A percentile compares a stretch with the other conserved stretches of the same genome.
These are phyloP conservation scores for Catostylus mosaicus DNA, from an alignment of 30 jellyfish, hydroid and myxozoan species.

Conservation along the genomic window DNA sequence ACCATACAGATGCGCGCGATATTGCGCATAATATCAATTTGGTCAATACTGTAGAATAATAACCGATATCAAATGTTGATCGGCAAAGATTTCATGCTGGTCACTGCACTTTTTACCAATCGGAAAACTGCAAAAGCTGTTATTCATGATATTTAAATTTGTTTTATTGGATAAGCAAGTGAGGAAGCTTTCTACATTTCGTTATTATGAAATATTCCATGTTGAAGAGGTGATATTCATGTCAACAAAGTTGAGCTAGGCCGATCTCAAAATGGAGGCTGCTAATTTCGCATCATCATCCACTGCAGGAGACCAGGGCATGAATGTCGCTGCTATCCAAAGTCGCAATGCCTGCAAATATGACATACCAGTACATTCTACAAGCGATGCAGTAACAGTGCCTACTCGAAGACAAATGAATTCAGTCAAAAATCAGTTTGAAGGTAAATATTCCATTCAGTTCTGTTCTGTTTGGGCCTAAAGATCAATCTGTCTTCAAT, in stretches of 20 bases:
- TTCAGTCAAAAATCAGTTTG: conserved; percentile 64
- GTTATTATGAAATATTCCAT: neutral
- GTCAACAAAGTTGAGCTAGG: neutral
- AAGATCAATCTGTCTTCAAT: neutral
- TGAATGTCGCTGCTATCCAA: neutral
- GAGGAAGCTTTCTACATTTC: neutral
- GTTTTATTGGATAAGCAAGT: neutral
- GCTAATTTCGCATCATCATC: neutral
- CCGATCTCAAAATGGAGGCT: neutral
- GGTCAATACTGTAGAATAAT: conserved; percentile 45
- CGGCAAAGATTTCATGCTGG: neutral
- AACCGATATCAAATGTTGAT: neutral
- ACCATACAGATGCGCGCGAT: conserved; percentile 28
- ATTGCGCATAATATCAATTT: conserved; percentile 39
- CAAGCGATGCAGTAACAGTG: conserved; percentile 21
- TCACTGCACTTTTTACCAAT: neutral
- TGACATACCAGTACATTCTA: neutral
- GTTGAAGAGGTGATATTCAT: neutral
- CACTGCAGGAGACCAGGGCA: neutral
- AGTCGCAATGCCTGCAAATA: neutral
- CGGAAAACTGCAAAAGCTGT: neutral
- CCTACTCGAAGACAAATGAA: conserved; percentile 67
- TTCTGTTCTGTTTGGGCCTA: neutral
- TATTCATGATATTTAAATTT: neutral
- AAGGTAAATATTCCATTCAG: conserved; percentile 27